Conservation (phyloP, 37 sponge, comb jelly and placozoan genomes). For the Hexactinellida sp. region DNA sequence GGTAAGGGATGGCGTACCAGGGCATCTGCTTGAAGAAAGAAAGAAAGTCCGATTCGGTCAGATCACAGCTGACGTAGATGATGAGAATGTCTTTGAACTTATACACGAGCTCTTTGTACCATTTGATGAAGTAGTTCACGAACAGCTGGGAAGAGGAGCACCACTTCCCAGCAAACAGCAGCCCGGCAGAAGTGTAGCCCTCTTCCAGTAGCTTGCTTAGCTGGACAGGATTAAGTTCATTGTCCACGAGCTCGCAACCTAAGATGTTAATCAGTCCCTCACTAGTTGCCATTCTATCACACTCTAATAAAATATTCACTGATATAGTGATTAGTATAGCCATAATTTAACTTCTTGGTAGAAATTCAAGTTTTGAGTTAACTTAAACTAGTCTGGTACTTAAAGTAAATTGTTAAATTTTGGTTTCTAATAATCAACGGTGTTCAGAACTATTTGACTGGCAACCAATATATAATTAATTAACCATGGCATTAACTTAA, state of each 20-base stretch:
- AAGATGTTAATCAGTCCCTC: background rate
- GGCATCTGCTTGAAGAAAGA: conserved; percentile 2
- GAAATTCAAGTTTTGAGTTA: too few relatives aligned
- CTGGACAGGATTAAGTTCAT: background rate
- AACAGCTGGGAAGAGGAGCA: conserved; percentile 6
- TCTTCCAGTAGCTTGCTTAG: background rate
- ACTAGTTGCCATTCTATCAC: background rate
- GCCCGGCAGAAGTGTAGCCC: background rate
- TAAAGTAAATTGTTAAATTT: too few relatives aligned
- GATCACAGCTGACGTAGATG: conserved; percentile 1
- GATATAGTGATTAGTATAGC: too few relatives aligned
- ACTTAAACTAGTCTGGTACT: too few relatives aligned
- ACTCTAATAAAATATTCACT: background rate
- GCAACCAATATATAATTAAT: too few relatives aligned
- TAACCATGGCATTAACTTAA: too few relatives aligned
- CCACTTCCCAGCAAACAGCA: background rate
- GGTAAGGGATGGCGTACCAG: conserved; percentile 7
- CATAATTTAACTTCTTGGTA: too few relatives aligned
- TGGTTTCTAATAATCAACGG: too few relatives aligned
- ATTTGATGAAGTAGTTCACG: background rate
- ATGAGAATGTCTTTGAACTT: background rate
- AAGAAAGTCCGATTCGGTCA: background rate
- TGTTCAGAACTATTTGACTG: too few relatives aligned
- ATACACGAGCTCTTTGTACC: background rate
- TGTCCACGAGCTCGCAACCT: background rate